Conservation (phyloP, 2,797 vertebrate genomes). For the Petrocephalus sullivani region DNA sequence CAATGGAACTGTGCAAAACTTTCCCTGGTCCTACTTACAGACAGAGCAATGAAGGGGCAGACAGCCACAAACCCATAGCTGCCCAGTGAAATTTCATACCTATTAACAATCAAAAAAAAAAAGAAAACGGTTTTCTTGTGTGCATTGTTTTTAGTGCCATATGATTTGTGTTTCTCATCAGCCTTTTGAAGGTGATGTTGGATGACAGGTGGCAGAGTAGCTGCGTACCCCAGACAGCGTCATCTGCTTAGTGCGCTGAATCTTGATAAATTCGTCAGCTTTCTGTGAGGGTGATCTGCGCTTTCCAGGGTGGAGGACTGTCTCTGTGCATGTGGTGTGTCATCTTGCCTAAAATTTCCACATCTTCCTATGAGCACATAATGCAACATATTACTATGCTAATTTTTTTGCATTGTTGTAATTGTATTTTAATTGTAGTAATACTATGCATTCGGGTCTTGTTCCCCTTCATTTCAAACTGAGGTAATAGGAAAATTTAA, state of each 20-base stretch:
- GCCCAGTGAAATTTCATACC: background rate
- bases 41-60: background rate
- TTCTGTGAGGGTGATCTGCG: background rate
- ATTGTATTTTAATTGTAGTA: background rate
- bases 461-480: background rate
- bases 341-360: background rate
- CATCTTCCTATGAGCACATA: background rate
- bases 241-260: background rate
- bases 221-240: background rate
- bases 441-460: conserved; percentile 1
- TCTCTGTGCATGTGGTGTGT: background rate
- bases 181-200: background rate
- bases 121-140: background rate
- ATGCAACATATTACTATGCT: background rate
- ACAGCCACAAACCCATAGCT: background rate
- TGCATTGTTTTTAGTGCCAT: background rate
- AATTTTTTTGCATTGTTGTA: background rate
- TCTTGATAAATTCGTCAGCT: background rate
- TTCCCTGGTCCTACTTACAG: background rate
- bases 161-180: background rate
- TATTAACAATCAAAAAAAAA: background rate
- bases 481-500: background rate
- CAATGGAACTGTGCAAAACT: background rate
- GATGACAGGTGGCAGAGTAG: background rate
- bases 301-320: background rate